Base-by-base conservation (phyloP, 2,797 vertebrate species). In the Sebastes trivittatus region DNA sequence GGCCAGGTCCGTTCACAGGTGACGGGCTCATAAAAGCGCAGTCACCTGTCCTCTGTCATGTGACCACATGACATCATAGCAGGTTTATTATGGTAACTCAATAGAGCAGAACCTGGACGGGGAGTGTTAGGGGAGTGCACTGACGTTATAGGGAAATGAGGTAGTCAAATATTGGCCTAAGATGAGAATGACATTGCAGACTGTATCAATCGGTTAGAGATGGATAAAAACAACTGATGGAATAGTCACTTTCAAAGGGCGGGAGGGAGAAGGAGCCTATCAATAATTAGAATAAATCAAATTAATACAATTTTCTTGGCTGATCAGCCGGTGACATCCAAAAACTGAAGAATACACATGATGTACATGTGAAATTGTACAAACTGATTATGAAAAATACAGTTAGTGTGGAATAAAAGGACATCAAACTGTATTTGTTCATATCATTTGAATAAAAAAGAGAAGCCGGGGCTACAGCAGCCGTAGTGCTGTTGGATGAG, bases 151-250 rank as follows among this genome's bases (percentile, higher is more conserved):
- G 70, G 59, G 58, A 61, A 72, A 88, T 78, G 72, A 85, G 32
- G 23, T 29, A 59, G 65, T 71, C 70, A 80, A 80, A 85, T 85
- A 90, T 72, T 88, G 81, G 75, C 49, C 72, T 71, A 56, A 54
- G 78, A 85, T 92, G 90, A 89, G 79, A 95, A 95, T 95, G 94
- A 94, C 93, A 94, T 95, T 94, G 94, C 93, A 95, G 93, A 95
- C 94, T 88, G 91, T 93, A 94, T 95, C 93, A 95, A 95, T 93
- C 87, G 88, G 89, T 92, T 93, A 83, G 80, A 80, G 58, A 92
- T 89, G 94, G 77, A 87, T 60, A 63, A 90, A 89, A 87, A 66
- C 46, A 93, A 91, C 56, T 77, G 66, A 93, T 89, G 87, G 87
- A 60, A 84, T 83, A 82, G 79, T 81, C n/a, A 70, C 79, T 89